Percentiles rank a stretch among this genome's conserved stretches.
These are phyloP conservation scores for Andrena fulva DNA, from an alignment of 2,888 invertebrate genomes.

Conservation along the genomic window DNA sequence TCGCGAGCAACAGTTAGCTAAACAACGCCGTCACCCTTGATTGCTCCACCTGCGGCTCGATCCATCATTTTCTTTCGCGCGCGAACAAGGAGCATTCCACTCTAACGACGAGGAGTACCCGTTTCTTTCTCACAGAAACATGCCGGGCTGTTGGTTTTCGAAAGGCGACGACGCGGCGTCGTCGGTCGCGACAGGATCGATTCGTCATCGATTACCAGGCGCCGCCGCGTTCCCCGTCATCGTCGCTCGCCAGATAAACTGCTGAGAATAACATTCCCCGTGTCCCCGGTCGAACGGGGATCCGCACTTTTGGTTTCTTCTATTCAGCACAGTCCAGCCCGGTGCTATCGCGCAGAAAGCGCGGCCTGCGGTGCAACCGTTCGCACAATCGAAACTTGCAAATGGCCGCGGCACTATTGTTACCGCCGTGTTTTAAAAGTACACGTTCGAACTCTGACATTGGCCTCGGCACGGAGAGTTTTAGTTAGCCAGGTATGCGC, in stretches of 20 bases:
- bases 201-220: slow-evolving; percentile 13
- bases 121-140: neutral
- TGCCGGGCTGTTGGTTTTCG: neutral
- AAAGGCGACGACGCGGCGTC: neutral
- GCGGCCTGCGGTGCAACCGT: neutral
- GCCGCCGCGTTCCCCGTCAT: slow-evolving; percentile 11
- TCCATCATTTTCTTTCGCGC: neutral
- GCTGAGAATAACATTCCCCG: slow-evolving; percentile 52
- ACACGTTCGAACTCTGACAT: slow-evolving; percentile 69
- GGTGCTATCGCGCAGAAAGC: slow-evolving; percentile 34
- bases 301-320: slow-evolving; percentile 72
- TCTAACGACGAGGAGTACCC: no score
- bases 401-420: slow-evolving; percentile 66
- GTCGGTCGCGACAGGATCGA: slow-evolving; percentile 10
- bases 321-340: slow-evolving; percentile 53
- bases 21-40: neutral
- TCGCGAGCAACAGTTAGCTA: neutral
- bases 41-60: neutral
- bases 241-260: slow-evolving; percentile 48
- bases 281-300: slow-evolving; percentile 58
- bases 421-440: slow-evolving; percentile 57
- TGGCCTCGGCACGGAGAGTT: slow-evolving; percentile 49
- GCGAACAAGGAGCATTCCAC: no score
- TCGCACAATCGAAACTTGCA: slow-evolving; percentile 65
- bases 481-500: slow-evolving; percentile 49